Evolutionary conservation across 2,797 vertebrate genomes (phyloP).

Genomic region (Pseudochaenichthys georgianus): DNA sequence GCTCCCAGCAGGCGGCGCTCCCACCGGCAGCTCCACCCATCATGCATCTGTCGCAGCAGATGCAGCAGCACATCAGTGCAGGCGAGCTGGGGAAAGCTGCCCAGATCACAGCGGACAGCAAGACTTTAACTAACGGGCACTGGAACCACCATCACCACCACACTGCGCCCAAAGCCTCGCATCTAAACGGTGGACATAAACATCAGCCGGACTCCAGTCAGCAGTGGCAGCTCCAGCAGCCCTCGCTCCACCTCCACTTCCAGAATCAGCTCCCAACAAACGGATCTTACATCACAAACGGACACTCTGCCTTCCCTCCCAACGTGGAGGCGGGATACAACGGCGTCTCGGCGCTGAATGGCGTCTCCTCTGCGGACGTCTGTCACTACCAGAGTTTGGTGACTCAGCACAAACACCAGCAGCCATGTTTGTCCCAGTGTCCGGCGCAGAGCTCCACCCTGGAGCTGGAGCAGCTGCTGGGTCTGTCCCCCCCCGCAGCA

Average conservation of each 20-base stretch:
- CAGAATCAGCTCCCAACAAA: constrained; percentile 37
- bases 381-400: constrained; percentile 48
- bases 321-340: constrained; percentile 46
- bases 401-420: constrained; percentile 29
- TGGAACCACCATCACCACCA: constrained; percentile 61
- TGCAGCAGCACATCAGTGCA: constrained; percentile 69
- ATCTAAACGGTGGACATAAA: constrained; percentile 39
- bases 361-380: constrained; percentile 8
- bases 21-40: constrained; percentile 34
- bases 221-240: constrained; percentile 62
- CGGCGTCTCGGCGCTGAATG: constrained; percentile 20
- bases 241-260: constrained; percentile 11
- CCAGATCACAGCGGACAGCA: constrained; percentile 2
- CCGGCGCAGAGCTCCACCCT: constrained; percentile 59
- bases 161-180: constrained; percentile 14
- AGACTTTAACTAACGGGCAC: constrained; percentile 6
- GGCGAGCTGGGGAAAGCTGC: constrained; percentile 17
- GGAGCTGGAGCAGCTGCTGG: constrained; percentile 72
- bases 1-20: neutral
- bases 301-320: constrained; percentile 24
- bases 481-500: constrained; percentile 58
- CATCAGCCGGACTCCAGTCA: constrained; percentile 6
- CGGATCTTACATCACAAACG: constrained; percentile 47
- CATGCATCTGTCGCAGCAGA: constrained; percentile 74
- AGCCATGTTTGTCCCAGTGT: constrained; percentile 49